Percentiles rank a stretch among this genome's conserved stretches.
Evolutionary conservation across 2,113 vertebrate species (phyloP).

Genomic region (Suncus etruscus): DNA sequence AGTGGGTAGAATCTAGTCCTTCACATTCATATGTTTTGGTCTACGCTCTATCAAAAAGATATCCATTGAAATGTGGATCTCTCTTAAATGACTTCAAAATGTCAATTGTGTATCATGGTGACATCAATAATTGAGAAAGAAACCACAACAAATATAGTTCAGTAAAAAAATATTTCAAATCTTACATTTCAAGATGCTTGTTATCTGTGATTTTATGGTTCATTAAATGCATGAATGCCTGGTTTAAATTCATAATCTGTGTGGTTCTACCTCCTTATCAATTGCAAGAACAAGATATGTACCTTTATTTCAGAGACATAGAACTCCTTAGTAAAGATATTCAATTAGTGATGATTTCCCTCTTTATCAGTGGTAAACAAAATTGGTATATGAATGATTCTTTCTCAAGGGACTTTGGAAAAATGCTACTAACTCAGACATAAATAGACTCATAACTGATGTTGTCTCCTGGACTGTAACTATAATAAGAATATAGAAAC

Average conservation of each 20-base stretch:
- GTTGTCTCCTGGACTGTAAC: background rate
- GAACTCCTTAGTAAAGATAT: conserved; percentile 32
- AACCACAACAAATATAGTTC: conserved; percentile 43
- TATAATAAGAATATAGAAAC: background rate
- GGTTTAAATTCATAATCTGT: conserved; percentile 57
- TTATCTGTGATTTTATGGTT: conserved; percentile 54
- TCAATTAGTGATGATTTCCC: conserved; percentile 8
- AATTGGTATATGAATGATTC: conserved; percentile 19
- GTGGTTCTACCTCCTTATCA: background rate
- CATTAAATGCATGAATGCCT: conserved; percentile 52
- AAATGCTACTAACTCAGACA: background rate
- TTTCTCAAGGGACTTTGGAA: conserved; percentile 12
- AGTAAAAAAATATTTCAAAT: conserved; percentile 59
- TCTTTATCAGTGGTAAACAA: conserved; percentile 42
- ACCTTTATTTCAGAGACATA: conserved; percentile 58
- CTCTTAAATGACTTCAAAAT: conserved; percentile 70
- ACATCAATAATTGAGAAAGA: conserved; percentile 70
- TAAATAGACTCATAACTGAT: background rate
- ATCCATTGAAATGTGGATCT: conserved; percentile 46
- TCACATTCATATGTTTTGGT: conserved; percentile 56
- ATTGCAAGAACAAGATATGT: conserved; percentile 52
- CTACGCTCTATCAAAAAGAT: conserved; percentile 38
- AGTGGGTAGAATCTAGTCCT: conserved; percentile 39
- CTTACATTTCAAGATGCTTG: conserved; percentile 60
- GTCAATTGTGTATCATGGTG: conserved; percentile 57